Conservation (phyloP, 2,113 vertebrate genomes). For the Platichthys flesus region DNA sequence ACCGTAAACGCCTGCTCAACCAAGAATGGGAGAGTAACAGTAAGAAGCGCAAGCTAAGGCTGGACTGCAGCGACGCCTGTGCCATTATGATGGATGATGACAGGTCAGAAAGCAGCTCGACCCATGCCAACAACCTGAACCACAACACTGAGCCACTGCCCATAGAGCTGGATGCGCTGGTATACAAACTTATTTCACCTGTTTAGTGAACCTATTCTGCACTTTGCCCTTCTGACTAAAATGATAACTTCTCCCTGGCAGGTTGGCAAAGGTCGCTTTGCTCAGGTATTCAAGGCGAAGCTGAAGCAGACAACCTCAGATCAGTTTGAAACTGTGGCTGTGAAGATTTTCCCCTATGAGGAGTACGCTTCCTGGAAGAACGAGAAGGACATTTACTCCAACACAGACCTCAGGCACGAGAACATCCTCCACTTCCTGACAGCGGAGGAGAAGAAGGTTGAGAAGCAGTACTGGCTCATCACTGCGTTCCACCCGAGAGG, state of each 20-base stretch:
- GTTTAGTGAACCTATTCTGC: background rate
- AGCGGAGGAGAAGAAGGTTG: conserved; percentile 89
- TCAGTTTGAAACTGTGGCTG: conserved; percentile 92
- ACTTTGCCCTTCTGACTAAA: background rate
- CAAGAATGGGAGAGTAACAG: conserved; percentile 69
- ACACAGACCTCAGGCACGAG: conserved; percentile 92
- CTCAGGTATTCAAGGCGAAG: conserved; percentile 93
- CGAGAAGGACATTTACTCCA: conserved; percentile 95
- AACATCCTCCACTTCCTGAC: conserved; percentile 95
- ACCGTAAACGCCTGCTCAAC: conserved; percentile 56
- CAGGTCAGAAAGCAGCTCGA: conserved; percentile 95
- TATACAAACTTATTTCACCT: conserved; percentile 3
- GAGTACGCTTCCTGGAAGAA: conserved; percentile 96
- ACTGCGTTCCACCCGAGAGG: conserved; percentile 93
- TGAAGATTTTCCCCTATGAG: conserved; percentile 95
- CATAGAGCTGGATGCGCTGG: conserved; percentile 88
- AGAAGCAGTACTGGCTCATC: conserved; percentile 95
- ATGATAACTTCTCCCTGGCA: conserved; percentile 35
- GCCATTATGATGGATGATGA: conserved; percentile 91
- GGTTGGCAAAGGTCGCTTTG: conserved; percentile 95
- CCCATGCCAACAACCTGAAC: conserved; percentile 95
- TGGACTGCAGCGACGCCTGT: conserved; percentile 89
- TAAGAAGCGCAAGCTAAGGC: conserved; percentile 77
- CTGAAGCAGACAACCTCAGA: conserved; percentile 90
- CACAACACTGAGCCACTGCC: conserved; percentile 95